A percentile compares a stretch with the other conserved stretches of the same genome.
These are phyloP conservation scores for Poecilia gillii DNA, from an alignment of 2,797 vertebrate genomes.

Conservation along the genomic window DNA sequence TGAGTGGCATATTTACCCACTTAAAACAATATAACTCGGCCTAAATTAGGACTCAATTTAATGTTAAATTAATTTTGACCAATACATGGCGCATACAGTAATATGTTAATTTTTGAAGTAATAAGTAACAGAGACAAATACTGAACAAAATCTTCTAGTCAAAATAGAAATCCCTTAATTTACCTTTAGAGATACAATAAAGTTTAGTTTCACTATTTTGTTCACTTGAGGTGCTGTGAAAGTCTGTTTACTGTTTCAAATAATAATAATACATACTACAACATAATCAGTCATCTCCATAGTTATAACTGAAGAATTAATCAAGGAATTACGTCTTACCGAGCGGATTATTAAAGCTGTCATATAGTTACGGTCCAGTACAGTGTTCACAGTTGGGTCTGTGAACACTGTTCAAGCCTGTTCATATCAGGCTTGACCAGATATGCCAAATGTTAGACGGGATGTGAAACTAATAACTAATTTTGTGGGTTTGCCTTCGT, in stretches of 20 bases:
- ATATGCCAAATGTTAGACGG: too few species aligned
- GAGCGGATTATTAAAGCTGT: too few species aligned
- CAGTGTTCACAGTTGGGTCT: too few species aligned
- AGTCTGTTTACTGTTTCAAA: not conserved
- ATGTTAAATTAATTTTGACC: not conserved
- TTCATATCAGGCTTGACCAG: too few species aligned
- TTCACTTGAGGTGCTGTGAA: not conserved
- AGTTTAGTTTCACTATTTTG: too few species aligned
- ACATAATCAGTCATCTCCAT: too few species aligned
- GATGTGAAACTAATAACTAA: too few species aligned
- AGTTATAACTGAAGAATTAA: too few species aligned
- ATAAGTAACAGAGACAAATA: not conserved
- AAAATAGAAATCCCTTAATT: not conserved
- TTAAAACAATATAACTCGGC: not conserved
- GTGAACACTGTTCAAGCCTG: too few species aligned
- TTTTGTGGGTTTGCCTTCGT: too few species aligned
- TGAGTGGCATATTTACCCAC: not conserved
- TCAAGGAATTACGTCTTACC: too few species aligned
- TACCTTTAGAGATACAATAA: not conserved
- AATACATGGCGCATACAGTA: not conserved
- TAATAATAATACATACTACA: not conserved
- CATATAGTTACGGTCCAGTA: too few species aligned
- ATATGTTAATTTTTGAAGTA: not conserved
- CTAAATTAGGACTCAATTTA: not conserved
- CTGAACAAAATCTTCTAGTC: not conserved